phyloP scores from a whole-genome alignment of 2,888 invertebrate species.

The Ptychoptera contaminata region DNA sequence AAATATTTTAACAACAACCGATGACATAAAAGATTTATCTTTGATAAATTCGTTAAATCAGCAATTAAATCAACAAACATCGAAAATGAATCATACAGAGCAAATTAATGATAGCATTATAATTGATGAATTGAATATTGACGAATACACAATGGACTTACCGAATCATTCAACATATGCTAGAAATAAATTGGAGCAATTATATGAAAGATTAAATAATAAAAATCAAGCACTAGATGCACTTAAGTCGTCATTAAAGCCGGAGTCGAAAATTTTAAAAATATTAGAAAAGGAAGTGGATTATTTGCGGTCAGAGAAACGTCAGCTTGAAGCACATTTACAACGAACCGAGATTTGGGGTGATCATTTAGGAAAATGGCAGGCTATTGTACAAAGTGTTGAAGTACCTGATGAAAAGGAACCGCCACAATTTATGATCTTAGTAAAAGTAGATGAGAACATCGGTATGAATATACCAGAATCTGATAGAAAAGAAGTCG shows the following conservation, averaged over 20 bases:
- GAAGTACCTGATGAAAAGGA: conserved; percentile 44
- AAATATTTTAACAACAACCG: conserved; percentile 23
- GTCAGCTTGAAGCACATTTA: conserved; percentile 69
- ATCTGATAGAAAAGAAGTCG: conserved; percentile 12
- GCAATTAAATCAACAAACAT: too few relatives aligned
- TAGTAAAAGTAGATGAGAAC: conserved; percentile 56
- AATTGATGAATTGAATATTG: conserved; percentile 1
- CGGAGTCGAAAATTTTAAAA: conserved; percentile 63
- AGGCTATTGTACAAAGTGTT: conserved; percentile 67
- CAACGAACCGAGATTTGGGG: conserved; percentile 80
- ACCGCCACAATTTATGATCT: conserved; percentile 53
- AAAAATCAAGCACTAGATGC: conserved; percentile 72
- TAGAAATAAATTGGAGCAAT: conserved; percentile 60
- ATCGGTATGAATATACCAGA: conserved; percentile 32
- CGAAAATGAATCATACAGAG: conserved; percentile 12
- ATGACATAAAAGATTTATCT: conserved; percentile 31
- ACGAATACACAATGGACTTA: conserved; percentile 38
- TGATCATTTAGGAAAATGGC: conserved; percentile 77
- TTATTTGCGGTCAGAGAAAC: conserved; percentile 61
- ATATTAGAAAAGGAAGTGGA: conserved; percentile 74
- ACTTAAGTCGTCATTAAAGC: conserved; percentile 61
- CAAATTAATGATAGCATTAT: conserved; percentile 19
- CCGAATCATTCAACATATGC: conserved; percentile 73
- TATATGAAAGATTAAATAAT: conserved; percentile 71
- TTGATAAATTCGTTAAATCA: conserved; percentile 9